Percentiles rank a stretch among this genome's conserved stretches.
Conservation (phyloP, 1,140 invertebrate species). For the Aphaenogaster ashmeadi region DNA sequence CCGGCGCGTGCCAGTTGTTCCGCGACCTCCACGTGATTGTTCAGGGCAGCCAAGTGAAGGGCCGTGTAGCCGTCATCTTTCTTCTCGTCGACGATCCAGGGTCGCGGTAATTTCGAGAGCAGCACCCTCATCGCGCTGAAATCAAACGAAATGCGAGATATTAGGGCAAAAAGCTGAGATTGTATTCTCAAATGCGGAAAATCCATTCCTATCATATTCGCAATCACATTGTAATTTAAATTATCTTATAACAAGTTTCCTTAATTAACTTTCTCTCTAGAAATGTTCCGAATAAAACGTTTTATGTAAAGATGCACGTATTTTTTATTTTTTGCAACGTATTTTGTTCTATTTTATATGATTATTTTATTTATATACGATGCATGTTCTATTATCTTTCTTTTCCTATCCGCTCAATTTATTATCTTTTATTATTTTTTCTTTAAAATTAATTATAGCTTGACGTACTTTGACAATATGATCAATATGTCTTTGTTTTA, state of each 20-base stretch:
- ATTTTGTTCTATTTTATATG: conserved; percentile 12
- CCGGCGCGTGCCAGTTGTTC: conserved; percentile 95
- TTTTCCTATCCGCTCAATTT: not conserved
- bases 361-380: not conserved
- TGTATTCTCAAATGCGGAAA: not conserved
- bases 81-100: conserved; percentile 99
- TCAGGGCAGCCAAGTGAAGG: conserved; percentile 97
- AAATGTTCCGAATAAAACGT: not conserved
- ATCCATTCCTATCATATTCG: not conserved
- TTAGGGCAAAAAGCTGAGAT: conserved; percentile 5
- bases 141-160: conserved; percentile 1
- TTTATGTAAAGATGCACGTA: not conserved
- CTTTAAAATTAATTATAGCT: not conserved
- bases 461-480: not conserved
- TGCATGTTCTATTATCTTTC: not conserved
- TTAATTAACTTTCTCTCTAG: conserved; percentile 19
- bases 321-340: not conserved
- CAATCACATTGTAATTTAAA: not conserved
- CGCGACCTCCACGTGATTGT: conserved; percentile 99
- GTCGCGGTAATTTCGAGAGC: conserved; percentile 95
- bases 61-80: conserved; percentile 99
- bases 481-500: not conserved
- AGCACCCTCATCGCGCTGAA: conserved; percentile 97
- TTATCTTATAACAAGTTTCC: conserved; percentile 17
- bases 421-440: not conserved